Conservation (phyloP, 2,888 invertebrate genomes). For the Leistus spinibarbis region DNA sequence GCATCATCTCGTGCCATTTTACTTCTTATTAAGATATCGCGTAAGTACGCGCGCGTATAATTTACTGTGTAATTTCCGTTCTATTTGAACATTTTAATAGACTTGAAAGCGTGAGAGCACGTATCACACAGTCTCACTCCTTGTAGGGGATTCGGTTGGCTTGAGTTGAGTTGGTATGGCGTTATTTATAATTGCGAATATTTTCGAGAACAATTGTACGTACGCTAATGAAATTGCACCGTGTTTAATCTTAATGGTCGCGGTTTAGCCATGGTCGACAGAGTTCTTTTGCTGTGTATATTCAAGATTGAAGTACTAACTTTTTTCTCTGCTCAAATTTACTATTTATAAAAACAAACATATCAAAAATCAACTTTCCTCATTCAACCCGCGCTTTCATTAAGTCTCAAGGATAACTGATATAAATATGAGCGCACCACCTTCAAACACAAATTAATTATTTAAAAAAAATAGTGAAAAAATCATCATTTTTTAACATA, state of each 20-base stretch:
- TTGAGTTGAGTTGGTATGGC: not conserved
- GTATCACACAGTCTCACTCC: not conserved
- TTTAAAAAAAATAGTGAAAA: too few species aligned
- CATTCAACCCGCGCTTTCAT: too few species aligned
- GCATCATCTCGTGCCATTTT: not conserved
- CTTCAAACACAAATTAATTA: too few species aligned
- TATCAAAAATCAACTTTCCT: too few species aligned
- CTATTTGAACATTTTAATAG: constrained; percentile 26
- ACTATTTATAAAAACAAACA: too few species aligned
- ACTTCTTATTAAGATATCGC: constrained; percentile 28
- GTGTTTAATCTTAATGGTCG: not conserved
- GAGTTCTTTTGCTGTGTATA: not conserved
- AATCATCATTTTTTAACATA: too few species aligned
- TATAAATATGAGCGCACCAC: too few species aligned
- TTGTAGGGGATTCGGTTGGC: not conserved
- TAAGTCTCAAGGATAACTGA: too few species aligned
- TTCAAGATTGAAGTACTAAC: not conserved
- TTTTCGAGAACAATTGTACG: constrained; percentile 25
- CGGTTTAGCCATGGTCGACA: not conserved
- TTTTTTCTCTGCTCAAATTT: too few species aligned
- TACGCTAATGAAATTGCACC: not conserved
- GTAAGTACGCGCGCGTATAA: constrained; percentile 9
- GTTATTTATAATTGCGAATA: constrained; percentile 29
- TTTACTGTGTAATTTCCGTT: constrained; percentile 35
- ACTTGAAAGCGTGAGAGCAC: not conserved